A percentile compares a stretch with the other conserved stretches of the same genome.
phyloP scores from a whole-genome alignment of 2,888 invertebrate species.

The Ectemnius cavifrons region DNA sequence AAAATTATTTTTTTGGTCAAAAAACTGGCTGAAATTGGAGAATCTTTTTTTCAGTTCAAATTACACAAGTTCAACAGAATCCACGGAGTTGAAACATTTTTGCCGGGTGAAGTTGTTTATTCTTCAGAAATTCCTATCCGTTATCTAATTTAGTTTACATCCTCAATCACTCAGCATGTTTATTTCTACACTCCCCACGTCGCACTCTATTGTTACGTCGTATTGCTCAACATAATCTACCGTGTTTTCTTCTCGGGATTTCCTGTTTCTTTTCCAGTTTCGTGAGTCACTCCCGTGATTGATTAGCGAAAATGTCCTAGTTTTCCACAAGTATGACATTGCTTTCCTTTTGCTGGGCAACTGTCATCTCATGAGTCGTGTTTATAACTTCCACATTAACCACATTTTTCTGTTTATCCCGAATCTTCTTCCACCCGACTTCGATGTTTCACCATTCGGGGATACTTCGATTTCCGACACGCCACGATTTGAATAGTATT shows the following conservation, averaged over 20 bases:
- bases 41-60: too few species aligned
- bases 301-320: background rate
- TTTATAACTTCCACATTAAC: too few species aligned
- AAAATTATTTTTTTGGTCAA: too few species aligned
- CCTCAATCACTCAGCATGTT: slow-evolving; percentile 58
- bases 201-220: background rate
- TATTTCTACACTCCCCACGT: slow-evolving; percentile 48
- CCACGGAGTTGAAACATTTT: too few species aligned
- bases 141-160: slow-evolving; percentile 49
- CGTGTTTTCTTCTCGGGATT: background rate
- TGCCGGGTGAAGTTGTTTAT: too few species aligned
- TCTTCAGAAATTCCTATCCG: slow-evolving; percentile 47
- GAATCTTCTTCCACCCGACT: background rate
- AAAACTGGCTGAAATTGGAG: too few species aligned
- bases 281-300: background rate
- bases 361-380: too few species aligned
- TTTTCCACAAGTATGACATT: too few species aligned
- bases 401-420: background rate
- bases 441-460: background rate
- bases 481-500: too few species aligned
- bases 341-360: too few species aligned
- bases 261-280: background rate
- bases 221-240: background rate
- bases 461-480: too few species aligned
- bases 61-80: too few species aligned